phyloP scores from a whole-genome alignment of 2,113 vertebrate species.

The Eolophus roseicapilla region DNA sequence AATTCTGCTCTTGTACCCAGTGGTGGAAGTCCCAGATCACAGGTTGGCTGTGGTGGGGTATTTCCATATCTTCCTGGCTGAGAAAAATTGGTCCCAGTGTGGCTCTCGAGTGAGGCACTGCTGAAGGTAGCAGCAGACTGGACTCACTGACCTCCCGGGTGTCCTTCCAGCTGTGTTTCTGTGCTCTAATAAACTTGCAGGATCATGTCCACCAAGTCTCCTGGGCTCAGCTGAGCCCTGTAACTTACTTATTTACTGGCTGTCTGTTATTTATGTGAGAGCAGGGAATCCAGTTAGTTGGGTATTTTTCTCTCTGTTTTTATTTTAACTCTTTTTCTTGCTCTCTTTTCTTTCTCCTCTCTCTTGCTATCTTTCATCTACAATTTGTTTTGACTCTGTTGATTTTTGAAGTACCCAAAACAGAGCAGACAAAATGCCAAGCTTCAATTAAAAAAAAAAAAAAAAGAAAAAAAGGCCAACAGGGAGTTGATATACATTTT shows the following conservation, averaged over 20 bases:
- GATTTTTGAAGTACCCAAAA: conserved; percentile 24
- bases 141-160: background rate
- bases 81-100: background rate
- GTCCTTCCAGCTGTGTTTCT: conserved; percentile 31
- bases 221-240: background rate
- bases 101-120: background rate
- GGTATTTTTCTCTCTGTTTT: background rate
- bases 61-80: background rate
- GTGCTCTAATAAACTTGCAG: conserved; percentile 39
- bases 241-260: conserved; percentile 43
- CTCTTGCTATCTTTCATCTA: background rate
- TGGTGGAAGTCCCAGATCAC: background rate
- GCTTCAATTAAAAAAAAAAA: conserved; percentile 43
- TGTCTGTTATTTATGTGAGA: conserved; percentile 51
- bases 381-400: conserved; percentile 1
- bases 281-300: background rate
- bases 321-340: conserved; percentile 18
- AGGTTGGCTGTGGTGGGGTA: background rate
- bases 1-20: background rate
- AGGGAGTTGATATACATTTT: conserved; percentile 54
- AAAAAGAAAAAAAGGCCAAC: background rate
- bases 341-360: background rate
- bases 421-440: background rate
- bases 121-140: background rate
- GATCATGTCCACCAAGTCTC: conserved; percentile 39